phyloP scores from a whole-genome alignment of 2,113 vertebrate species.

The Falco punctatus region DNA sequence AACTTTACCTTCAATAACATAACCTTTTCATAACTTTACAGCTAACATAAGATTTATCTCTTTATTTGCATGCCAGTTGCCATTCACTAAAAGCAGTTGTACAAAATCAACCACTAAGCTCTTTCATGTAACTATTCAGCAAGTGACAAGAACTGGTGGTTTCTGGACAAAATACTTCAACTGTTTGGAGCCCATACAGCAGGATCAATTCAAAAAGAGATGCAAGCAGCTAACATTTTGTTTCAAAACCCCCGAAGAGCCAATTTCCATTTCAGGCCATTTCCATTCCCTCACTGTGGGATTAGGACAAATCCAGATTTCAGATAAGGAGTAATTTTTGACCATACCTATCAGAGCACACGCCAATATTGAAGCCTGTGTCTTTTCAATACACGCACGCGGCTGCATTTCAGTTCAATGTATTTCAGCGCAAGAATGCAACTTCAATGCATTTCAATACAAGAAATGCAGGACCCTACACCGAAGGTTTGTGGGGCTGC shows the following conservation, averaged over 20 bases:
- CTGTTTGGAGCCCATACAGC: not conserved
- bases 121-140: not conserved
- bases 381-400: rapidly evolving
- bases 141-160: not conserved
- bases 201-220: not conserved
- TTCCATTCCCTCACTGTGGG: not conserved
- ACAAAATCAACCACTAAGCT: not conserved
- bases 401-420: not conserved
- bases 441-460: not conserved
- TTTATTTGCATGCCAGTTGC: not conserved
- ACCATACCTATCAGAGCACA: not conserved
- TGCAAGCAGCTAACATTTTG: not conserved
- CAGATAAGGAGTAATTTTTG: not conserved
- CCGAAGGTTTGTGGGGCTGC: not conserved
- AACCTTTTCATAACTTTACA: not conserved
- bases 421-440: not conserved
- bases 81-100: not conserved
- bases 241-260: not conserved
- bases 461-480: not conserved
- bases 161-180: not conserved
- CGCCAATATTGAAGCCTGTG: not conserved
- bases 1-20: not conserved
- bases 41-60: not conserved
- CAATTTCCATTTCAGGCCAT: not conserved
- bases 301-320: not conserved